phyloP scores from a whole-genome alignment of 2,113 vertebrate genomes.

The Alces alces region DNA sequence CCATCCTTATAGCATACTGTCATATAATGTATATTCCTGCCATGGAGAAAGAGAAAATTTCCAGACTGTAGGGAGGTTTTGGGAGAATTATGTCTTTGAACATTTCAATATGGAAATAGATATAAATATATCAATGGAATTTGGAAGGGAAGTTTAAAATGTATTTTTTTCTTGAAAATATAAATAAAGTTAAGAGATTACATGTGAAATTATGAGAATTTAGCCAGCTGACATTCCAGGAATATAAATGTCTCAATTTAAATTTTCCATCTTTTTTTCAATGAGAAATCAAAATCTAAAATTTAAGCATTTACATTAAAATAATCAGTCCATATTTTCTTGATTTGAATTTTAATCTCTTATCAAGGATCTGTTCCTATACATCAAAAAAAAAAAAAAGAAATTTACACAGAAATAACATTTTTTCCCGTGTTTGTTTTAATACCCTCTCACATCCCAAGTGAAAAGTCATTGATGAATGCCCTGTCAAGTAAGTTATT shows the following conservation, averaged over 20 bases:
- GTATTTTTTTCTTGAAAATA: constrained; percentile 41
- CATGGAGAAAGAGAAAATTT: not conserved
- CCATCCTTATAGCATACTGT: not conserved
- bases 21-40: not conserved
- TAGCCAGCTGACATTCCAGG: constrained; percentile 11
- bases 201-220: constrained; percentile 34
- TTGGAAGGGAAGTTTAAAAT: constrained; percentile 44
- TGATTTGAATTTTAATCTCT: constrained; percentile 35
- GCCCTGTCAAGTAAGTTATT: constrained; percentile 21
- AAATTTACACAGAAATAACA: not conserved
- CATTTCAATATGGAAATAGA: constrained; percentile 35
- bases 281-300: constrained; percentile 29
- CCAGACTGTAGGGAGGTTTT: not conserved
- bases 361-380: not conserved
- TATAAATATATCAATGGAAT: not conserved
- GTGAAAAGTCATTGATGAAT: constrained; percentile 53
- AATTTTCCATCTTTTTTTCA: constrained; percentile 49
- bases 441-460: not conserved
- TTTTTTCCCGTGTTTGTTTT: not conserved
- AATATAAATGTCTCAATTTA: constrained; percentile 56
- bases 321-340: constrained; percentile 6
- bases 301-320: constrained; percentile 30
- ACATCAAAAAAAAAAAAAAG: not conserved
- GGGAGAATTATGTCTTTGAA: constrained; percentile 35
- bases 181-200: constrained; percentile 52